phyloP scores from a whole-genome alignment of 1,140 invertebrate species.

The Berghia stephanieae region DNA sequence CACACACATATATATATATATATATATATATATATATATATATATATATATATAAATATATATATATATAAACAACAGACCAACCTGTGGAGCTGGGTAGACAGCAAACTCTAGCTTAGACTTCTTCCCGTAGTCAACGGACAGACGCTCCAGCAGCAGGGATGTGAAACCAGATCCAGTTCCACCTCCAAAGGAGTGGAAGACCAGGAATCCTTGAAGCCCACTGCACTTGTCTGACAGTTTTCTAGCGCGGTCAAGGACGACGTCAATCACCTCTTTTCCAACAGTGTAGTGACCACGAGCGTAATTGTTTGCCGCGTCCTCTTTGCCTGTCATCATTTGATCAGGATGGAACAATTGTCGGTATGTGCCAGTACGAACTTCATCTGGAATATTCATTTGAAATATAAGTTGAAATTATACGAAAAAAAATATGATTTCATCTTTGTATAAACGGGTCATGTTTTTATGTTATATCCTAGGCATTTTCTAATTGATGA shows the following conservation, averaged over 20 bases:
- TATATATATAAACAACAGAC: background rate
- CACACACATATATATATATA: no score
- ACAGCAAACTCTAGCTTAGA: conserved; percentile 83
- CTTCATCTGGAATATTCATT: conserved; percentile 63
- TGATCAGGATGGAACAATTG: conserved; percentile 85
- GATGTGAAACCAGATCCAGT: conserved; percentile 30
- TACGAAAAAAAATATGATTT: no score
- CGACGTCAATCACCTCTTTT: conserved; percentile 63
- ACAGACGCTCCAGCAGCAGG: conserved; percentile 20
- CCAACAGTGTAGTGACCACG: conserved; percentile 64
- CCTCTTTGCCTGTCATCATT: conserved; percentile 81
- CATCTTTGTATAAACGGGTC: no score
- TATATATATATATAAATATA: no score
- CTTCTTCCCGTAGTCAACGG: conserved; percentile 31
- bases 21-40: no score
- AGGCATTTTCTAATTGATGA: no score
- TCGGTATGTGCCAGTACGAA: conserved; percentile 74
- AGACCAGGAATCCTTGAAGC: conserved; percentile 67
- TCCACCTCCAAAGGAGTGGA: conserved; percentile 77
- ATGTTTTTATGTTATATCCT: no score
- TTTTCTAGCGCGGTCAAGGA: conserved; percentile 55
- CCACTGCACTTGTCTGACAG: conserved; percentile 66
- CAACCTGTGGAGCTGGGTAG: conserved; percentile 77
- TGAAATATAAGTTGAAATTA: no score
- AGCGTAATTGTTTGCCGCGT: conserved; percentile 73